Evolutionary conservation across 2,113 vertebrate species (phyloP).

Genomic region (Varanus salvator): DNA sequence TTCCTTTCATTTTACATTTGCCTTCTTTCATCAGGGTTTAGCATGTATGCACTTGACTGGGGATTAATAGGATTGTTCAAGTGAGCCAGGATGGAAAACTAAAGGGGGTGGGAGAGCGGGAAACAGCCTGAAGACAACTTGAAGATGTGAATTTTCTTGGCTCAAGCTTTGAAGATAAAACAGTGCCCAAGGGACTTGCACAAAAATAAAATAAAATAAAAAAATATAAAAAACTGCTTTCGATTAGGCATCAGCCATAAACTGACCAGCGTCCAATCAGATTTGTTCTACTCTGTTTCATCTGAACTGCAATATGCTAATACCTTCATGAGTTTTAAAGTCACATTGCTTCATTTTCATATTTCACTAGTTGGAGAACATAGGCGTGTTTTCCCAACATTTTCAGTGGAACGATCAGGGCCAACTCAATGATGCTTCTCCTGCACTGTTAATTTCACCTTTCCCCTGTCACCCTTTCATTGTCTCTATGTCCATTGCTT

Average conservation of each 20-base stretch:
- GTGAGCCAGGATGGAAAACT: conserved; percentile 67
- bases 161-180: conserved; percentile 78
- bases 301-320: background rate
- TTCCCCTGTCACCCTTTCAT: background rate
- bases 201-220: conserved; percentile 49
- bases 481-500: conserved; percentile 3
- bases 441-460: background rate
- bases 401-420: conserved; percentile 23
- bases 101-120: conserved; percentile 8
- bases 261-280: conserved; percentile 74
- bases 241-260: conserved; percentile 69
- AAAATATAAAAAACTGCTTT: conserved; percentile 69
- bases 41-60: conserved; percentile 77
- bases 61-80: conserved; percentile 74
- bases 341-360: conserved; percentile 10
- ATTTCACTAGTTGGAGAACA: background rate
- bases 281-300: conserved; percentile 62
- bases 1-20: conserved; percentile 55
- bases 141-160: conserved; percentile 77
- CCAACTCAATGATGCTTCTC: conserved; percentile 21
- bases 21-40: conserved; percentile 65
- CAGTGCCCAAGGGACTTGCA: conserved; percentile 69
- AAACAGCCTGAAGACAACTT: conserved; percentile 77
- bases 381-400: background rate
- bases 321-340: conserved; percentile 60